A percentile compares a stretch with the other conserved stretches of the same genome.
These are phyloP conservation scores for Nesogale talazaci DNA, from an alignment of 2,113 vertebrate species.

Conservation along the genomic window DNA sequence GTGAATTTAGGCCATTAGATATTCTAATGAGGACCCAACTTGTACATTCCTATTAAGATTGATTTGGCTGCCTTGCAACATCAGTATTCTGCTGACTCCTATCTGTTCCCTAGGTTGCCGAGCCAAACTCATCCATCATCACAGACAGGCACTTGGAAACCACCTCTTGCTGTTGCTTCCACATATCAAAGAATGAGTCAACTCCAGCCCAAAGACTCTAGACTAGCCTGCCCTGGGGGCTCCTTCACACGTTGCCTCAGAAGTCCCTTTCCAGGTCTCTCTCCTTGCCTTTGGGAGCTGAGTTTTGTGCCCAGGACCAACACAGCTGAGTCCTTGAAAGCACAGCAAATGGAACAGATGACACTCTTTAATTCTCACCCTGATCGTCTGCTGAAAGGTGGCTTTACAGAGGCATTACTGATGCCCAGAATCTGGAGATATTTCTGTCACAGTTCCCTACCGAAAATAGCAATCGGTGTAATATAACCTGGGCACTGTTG, in stretches of 20 bases:
- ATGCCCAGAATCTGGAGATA: constrained; percentile 77
- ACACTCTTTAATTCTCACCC: constrained; percentile 64
- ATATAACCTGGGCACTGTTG: constrained; percentile 86
- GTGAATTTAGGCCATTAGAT: constrained; percentile 75
- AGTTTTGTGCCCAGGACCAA: constrained; percentile 55
- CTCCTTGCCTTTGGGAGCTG: constrained; percentile 42
- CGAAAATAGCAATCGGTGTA: constrained; percentile 87
- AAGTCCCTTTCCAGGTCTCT: constrained; percentile 10
- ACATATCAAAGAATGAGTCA: constrained; percentile 65
- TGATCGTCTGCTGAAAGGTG: constrained; percentile 83
- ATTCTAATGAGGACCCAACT: constrained; percentile 79
- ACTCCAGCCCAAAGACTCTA: constrained; percentile 65
- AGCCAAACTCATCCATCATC: constrained; percentile 85
- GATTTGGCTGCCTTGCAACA: constrained; percentile 83
- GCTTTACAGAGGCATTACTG: constrained; percentile 80
- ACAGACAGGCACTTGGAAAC: constrained; percentile 84
- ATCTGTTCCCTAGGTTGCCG: constrained; percentile 75
- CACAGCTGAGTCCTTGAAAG: constrained; percentile 76
- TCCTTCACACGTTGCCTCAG: not conserved
- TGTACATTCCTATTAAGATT: constrained; percentile 82
- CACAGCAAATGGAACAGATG: constrained; percentile 76
- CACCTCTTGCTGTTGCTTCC: constrained; percentile 70
- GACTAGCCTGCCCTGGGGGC: constrained; percentile 11
- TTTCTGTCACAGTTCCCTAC: constrained; percentile 83
- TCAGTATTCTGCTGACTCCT: constrained; percentile 85